Evolutionary conservation across 2,888 invertebrate genomes (phyloP).

Genomic region (Drosophila merina): DNA sequence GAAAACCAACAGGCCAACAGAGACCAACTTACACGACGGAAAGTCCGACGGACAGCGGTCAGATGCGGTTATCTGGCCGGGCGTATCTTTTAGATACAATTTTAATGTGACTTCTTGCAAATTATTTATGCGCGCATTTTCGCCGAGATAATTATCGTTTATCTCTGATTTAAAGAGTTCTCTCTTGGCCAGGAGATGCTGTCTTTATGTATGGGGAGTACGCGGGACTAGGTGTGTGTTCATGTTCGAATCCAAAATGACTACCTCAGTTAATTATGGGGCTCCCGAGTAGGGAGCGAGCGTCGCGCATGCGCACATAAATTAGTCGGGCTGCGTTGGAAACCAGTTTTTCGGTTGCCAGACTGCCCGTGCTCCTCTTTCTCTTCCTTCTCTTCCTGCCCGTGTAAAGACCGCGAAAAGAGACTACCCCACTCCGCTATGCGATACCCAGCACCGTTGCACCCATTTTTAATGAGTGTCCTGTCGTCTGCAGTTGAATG

Average conservation of each 20-base stretch:
- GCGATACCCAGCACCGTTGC: slow-evolving; percentile 62
- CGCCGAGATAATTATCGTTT: slow-evolving; percentile 82
- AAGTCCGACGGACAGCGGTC: slow-evolving; percentile 6
- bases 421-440: slow-evolving; percentile 31
- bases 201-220: background rate
- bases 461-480: slow-evolving; percentile 81
- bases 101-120: slow-evolving; percentile 81
- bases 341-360: slow-evolving; percentile 54
- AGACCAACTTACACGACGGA: slow-evolving; percentile 17
- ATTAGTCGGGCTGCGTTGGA: slow-evolving; percentile 64
- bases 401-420: slow-evolving; percentile 73
- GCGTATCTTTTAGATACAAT: slow-evolving; percentile 78
- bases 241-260: slow-evolving; percentile 78
- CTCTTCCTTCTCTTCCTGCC: slow-evolving; percentile 7
- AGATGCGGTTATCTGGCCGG: slow-evolving; percentile 61
- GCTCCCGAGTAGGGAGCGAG: slow-evolving; percentile 82
- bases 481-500: slow-evolving; percentile 80
- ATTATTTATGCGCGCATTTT: slow-evolving; percentile 81
- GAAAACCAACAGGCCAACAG: slow-evolving; percentile 39
- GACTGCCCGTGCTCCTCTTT: background rate
- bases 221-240: slow-evolving; percentile 26
- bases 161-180: slow-evolving; percentile 82
- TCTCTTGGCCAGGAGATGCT: slow-evolving; percentile 41
- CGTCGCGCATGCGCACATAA: slow-evolving; percentile 75
- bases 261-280: slow-evolving; percentile 82